Conservation (phyloP, 2,888 invertebrate genomes). For the Pollenia amentaria region DNA sequence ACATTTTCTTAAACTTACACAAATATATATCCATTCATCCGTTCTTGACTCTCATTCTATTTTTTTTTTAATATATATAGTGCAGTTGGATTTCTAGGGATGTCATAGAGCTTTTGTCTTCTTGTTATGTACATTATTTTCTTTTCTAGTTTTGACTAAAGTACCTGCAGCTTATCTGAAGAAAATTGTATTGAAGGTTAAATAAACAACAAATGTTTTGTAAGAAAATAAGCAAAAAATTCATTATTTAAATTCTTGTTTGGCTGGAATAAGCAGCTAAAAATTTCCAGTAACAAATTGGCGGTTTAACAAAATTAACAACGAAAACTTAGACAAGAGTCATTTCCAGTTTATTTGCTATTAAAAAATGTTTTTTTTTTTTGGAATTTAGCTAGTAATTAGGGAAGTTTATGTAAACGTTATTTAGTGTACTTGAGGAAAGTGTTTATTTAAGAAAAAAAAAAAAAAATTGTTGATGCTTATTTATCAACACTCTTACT, state of each 20-base stretch:
- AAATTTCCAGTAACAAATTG: conserved; percentile 49
- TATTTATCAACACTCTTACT: too few species aligned
- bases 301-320: conserved; percentile 50
- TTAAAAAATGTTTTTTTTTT: too few species aligned
- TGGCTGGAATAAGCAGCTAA: conserved; percentile 12
- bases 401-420: too few species aligned
- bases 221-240: conserved; percentile 37
- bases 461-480: too few species aligned
- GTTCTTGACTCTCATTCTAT: background rate
- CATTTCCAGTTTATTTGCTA: background rate
- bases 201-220: conserved; percentile 52
- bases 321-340: background rate
- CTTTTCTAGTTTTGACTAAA: background rate
- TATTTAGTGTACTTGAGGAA: too few species aligned
- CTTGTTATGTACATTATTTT: background rate
- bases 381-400: too few species aligned
- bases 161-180: conserved; percentile 40
- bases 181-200: conserved; percentile 27
- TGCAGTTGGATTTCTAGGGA: background rate
- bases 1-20: conserved; percentile 30
- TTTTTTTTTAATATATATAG: background rate
- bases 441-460: too few species aligned
- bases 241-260: conserved; percentile 40
- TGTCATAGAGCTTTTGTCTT: conserved; percentile 19
- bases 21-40: background rate